These are phyloP conservation scores for Odontamblyopus rebecca DNA, from an alignment of 2,797 vertebrate species.

Conservation along the genomic window DNA sequence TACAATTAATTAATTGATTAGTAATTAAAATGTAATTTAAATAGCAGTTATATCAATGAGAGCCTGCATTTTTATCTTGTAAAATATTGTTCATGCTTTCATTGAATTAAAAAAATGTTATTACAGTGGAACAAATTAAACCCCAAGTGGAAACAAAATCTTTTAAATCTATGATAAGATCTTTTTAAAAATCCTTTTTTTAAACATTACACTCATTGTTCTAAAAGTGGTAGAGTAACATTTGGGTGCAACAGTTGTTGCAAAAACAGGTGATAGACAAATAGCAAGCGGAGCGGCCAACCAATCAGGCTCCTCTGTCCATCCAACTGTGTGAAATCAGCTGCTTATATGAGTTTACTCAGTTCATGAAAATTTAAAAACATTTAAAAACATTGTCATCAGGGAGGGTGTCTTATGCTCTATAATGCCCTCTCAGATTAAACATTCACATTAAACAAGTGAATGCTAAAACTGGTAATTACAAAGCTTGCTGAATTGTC, in stretches of 20 bases:
- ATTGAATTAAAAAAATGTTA: background rate
- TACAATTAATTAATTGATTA: too few relatives aligned
- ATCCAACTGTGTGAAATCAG: constrained; percentile 11
- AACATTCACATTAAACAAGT: constrained; percentile 2
- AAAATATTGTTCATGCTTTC: background rate
- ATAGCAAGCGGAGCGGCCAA: constrained; percentile 24
- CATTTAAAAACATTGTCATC: constrained; percentile 14
- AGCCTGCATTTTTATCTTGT: too few relatives aligned
- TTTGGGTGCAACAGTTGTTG: constrained; percentile 53
- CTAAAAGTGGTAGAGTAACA: constrained; percentile 45
- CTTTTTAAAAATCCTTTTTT: background rate
- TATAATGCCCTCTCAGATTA: background rate
- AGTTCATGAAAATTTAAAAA: constrained; percentile 10
- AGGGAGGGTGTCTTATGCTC: background rate
- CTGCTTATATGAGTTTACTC: constrained; percentile 21
- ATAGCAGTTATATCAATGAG: too few relatives aligned
- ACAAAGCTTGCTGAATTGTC: constrained; percentile 1
- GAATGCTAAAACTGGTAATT: constrained; percentile 7
- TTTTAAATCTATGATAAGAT: too few relatives aligned
- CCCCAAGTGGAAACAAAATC: background rate
- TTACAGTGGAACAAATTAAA: background rate
- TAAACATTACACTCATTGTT: constrained; percentile 10
- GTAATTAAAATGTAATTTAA: too few relatives aligned
- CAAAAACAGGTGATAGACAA: constrained; percentile 54
- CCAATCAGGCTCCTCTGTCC: constrained; percentile 30